These are phyloP conservation scores for Thaumatotibia leucotreta DNA, from an alignment of 1,140 invertebrate species.

Conservation along the genomic window DNA sequence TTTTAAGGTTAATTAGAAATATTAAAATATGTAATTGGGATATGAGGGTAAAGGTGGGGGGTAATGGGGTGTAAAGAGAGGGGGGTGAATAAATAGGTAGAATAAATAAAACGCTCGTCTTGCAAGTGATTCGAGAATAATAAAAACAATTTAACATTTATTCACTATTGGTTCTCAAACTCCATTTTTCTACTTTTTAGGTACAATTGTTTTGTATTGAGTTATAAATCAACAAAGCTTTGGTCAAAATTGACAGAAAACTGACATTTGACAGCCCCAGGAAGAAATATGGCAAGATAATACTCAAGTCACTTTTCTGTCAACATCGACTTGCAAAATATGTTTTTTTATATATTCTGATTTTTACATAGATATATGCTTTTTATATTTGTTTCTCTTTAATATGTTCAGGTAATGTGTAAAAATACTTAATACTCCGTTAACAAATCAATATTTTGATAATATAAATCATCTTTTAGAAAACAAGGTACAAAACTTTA, in stretches of 20 bases:
- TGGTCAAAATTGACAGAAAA: slow-evolving; percentile 43
- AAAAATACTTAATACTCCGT: slow-evolving; percentile 66
- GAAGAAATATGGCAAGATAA: background rate
- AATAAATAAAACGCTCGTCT: slow-evolving; percentile 59
- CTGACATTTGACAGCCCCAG: background rate
- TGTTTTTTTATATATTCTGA: slow-evolving; percentile 65
- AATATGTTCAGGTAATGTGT: slow-evolving; percentile 71
- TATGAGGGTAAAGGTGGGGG: too few relatives aligned
- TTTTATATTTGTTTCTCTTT: slow-evolving; percentile 58
- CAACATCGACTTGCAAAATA: slow-evolving; percentile 54
- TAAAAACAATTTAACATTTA: slow-evolving; percentile 75
- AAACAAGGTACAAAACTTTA: slow-evolving; percentile 65
- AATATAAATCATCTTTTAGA: slow-evolving; percentile 71
- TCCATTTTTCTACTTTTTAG: slow-evolving; percentile 56
- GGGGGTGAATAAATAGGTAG: background rate
- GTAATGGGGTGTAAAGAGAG: background rate
- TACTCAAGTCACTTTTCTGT: slow-evolving; percentile 28
- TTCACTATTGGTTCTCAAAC: slow-evolving; percentile 70
- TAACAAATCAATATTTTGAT: slow-evolving; percentile 68
- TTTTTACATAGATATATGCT: slow-evolving; percentile 61
- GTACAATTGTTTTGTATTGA: slow-evolving; percentile 68
- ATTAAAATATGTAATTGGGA: too few relatives aligned
- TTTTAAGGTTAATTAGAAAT: too few relatives aligned
- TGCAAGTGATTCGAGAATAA: slow-evolving; percentile 75
- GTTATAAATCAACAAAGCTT: slow-evolving; percentile 71